Conservation (phyloP, 2,113 vertebrate genomes). For the Serinus canaria region DNA sequence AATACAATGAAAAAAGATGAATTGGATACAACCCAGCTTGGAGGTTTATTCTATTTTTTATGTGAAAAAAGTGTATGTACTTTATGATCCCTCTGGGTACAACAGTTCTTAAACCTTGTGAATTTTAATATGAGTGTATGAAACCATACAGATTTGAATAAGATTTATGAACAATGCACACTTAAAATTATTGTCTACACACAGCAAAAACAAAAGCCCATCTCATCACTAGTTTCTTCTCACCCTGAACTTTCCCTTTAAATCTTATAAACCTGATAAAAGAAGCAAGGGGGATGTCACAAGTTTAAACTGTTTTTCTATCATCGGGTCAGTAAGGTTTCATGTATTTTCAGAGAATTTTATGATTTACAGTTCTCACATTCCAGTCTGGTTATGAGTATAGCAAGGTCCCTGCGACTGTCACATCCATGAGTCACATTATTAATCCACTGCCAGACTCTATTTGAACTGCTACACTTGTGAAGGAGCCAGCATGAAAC, state of each 20-base stretch:
- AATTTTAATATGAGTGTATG: not conserved
- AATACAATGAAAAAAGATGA: not conserved
- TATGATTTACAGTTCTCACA: slow-evolving; percentile 43
- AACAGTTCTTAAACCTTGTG: slow-evolving; percentile 6
- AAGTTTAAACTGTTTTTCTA: slow-evolving; percentile 9
- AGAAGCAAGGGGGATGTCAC: not conserved
- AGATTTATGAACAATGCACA: slow-evolving; percentile 22
- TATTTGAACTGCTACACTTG: slow-evolving; percentile 27
- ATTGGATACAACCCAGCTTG: slow-evolving; percentile 8
- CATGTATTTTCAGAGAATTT: slow-evolving; percentile 5
- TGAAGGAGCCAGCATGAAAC: not conserved
- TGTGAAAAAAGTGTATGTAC: not conserved
- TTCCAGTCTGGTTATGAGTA: slow-evolving; percentile 44
- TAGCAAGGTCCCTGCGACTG: not conserved
- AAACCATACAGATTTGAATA: not conserved
- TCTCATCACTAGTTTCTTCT: not conserved
- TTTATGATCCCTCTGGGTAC: slow-evolving; percentile 34
- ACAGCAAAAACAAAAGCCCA: not conserved
- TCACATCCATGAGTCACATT: slow-evolving; percentile 42
- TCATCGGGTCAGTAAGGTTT: not conserved
- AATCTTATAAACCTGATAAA: slow-evolving; percentile 42
- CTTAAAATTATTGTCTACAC: slow-evolving; percentile 5
- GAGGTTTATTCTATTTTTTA: slow-evolving; percentile 1
- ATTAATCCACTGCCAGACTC: slow-evolving; percentile 44
- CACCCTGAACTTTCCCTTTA: slow-evolving; percentile 38